Percentiles rank a stretch among this genome's conserved stretches.
phyloP scores from a whole-genome alignment of 2,888 invertebrate genomes.

The Leptinotarsa tumamoca region DNA sequence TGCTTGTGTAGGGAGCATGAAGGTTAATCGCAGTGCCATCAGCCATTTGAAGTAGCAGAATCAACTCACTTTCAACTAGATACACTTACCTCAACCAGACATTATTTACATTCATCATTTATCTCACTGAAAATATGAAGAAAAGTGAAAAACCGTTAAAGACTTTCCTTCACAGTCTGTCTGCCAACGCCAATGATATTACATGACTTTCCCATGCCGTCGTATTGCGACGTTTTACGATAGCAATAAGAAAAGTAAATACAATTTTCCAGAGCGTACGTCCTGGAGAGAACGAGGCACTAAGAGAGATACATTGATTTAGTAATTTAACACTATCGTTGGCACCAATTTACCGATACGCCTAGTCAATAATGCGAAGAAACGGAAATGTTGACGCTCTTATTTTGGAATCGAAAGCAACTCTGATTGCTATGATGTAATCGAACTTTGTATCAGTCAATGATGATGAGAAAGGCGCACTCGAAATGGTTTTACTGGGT shows the following conservation, averaged over 20 bases:
- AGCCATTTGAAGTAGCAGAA: too few relatives aligned
- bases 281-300: slow-evolving; percentile 31
- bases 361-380: slow-evolving; percentile 34
- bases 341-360: slow-evolving; percentile 40
- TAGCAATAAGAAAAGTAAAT: slow-evolving; percentile 65
- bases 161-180: not conserved
- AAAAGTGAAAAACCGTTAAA: too few relatives aligned
- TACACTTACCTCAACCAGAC: too few relatives aligned
- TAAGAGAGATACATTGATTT: slow-evolving; percentile 56
- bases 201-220: slow-evolving; percentile 43
- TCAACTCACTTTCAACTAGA: too few relatives aligned
- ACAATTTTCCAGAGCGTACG: slow-evolving; percentile 64
- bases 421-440: slow-evolving; percentile 12
- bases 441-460: not conserved
- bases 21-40: too few relatives aligned
- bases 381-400: slow-evolving; percentile 32
- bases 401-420: slow-evolving; percentile 32
- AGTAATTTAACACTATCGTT: slow-evolving; percentile 51
- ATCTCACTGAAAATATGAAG: too few relatives aligned
- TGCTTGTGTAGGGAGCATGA: too few relatives aligned
- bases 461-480: too few relatives aligned
- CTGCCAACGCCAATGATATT: slow-evolving; percentile 12
- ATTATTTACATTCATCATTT: too few relatives aligned
- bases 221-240: slow-evolving; percentile 38
- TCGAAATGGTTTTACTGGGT: too few relatives aligned